Conservation (phyloP, 2,888 invertebrate genomes). For the Malachius bipustulatus region DNA sequence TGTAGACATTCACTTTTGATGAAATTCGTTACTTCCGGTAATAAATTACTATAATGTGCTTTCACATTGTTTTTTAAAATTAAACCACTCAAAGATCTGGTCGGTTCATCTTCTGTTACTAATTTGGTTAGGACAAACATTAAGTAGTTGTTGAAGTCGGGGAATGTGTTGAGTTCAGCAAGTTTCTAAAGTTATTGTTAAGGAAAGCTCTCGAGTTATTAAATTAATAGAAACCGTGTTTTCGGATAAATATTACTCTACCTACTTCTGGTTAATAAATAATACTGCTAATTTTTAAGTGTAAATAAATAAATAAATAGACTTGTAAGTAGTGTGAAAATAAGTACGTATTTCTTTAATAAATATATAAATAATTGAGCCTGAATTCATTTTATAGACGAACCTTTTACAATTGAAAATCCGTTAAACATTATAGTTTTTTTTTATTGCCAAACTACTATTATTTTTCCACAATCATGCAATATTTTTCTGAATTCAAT, state of each 20-base stretch:
- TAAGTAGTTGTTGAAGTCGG: constrained; percentile 97
- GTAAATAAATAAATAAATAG: no score
- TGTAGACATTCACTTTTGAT: constrained; percentile 93
- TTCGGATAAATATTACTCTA: neutral
- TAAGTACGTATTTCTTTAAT: no score
- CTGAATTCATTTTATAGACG: no score
- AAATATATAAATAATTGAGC: no score
- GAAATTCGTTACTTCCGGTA: constrained; percentile 83
- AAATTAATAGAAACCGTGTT: neutral
- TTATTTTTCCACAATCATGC: no score
- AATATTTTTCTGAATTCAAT: no score
- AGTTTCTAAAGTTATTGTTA: constrained; percentile 66
- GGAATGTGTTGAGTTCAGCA: constrained; percentile 94
- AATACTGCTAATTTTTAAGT: no score
- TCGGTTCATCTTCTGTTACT: constrained; percentile 91
- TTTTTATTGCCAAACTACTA: no score
- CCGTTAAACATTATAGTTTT: no score
- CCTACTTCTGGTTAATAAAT: no score
- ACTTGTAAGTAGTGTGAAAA: no score
- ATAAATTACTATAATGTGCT: constrained; percentile 79
- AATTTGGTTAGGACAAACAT: constrained; percentile 96
- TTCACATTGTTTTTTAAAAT: constrained; percentile 98
- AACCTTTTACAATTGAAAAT: no score
- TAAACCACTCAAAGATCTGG: constrained; percentile 90
- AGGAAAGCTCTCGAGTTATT: constrained; percentile 90